Conservation (phyloP, 1,140 invertebrate genomes). For the Tachypleus tridentatus region DNA sequence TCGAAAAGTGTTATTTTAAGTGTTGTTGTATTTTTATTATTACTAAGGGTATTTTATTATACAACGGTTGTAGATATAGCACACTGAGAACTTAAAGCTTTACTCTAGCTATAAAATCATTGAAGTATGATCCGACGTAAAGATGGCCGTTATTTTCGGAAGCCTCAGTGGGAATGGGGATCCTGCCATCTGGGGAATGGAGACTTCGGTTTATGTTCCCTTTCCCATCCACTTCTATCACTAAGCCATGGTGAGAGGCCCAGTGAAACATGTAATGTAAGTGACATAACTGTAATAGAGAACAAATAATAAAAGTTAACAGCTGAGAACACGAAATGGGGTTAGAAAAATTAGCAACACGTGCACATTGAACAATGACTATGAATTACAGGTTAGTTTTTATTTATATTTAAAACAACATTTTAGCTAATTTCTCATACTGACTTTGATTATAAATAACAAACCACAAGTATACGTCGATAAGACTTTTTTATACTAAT, state of each 20-base stretch:
- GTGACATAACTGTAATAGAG: constrained; percentile 22
- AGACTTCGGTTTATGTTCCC: constrained; percentile 46
- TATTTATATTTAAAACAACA: too few species aligned
- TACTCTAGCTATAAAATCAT: constrained; percentile 26
- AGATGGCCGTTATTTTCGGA: constrained; percentile 34
- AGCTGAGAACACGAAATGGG: not conserved
- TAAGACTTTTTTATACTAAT: too few species aligned
- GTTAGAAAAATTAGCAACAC: not conserved
- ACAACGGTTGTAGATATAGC: too few species aligned
- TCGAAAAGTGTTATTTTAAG: too few species aligned
- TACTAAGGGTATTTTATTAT: too few species aligned
- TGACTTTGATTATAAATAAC: too few species aligned
- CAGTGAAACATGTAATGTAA: constrained; percentile 22
- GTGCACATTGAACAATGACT: constrained; percentile 3
- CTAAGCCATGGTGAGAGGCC: constrained; percentile 31
- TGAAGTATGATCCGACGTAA: constrained; percentile 54
- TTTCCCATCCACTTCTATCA: constrained; percentile 48
- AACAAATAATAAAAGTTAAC: not conserved
- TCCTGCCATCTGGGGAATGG: constrained; percentile 29
- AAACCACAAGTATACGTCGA: too few species aligned
- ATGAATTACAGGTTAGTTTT: too few species aligned
- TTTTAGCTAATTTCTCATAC: too few species aligned
- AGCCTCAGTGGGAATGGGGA: constrained; percentile 30
- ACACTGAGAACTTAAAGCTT: not conserved
- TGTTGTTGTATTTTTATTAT: too few species aligned